Base-by-base conservation (phyloP, 2,888 invertebrate species). In the Mythimna albipuncta region DNA sequence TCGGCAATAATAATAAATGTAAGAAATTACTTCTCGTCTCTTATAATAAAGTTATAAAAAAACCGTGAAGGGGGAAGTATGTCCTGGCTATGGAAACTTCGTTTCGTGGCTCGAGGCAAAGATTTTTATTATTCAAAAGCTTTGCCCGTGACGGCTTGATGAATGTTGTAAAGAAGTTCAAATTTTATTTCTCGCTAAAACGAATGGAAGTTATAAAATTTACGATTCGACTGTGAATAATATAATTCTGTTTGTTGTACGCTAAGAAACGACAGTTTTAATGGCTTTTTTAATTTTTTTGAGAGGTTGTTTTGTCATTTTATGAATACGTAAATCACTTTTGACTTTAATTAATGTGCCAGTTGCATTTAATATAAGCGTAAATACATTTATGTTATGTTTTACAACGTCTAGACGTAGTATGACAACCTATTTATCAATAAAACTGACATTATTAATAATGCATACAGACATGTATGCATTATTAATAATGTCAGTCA, bases 91-190 rank as follows among this genome's bases (percentile, higher is more conserved):
- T 72, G 72, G 83, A 77, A 82, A 82, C 79, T 83, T 75, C 81
- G 82, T 81, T 83, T 78, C 82, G 84, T 82, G 77, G 80, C 81
- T 81, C 77, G 69, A 71, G 82, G 87, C 85, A 85, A 90, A 88
- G 87, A 89, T 91, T 94, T 94, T 94, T 93, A 94, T 94, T 94
- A 95, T 94, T 95, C 94, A 95, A 93, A 94, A 92, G 93, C 91
- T 91, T 92, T 93, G 93, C 91, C 89, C 91, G 83, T 92, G 94
- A 94, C 94, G 93, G 91, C 91, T 91, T 94, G 95, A 95, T 94
- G 93, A 94, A 95, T 94, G 95, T 91, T 93, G 89, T 91, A 93
- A 92, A 91, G 93, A 93, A 94, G 90, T 94, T 93, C 91, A 92
- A 91, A 93, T 93, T 94, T 94, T 93, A 93, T 93, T 93, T 91